Evolutionary conservation across 2,888 invertebrate genomes (phyloP), one percentile per base, ranked within the genome.

Genomic region (Tetragonisca angustula): DNA sequence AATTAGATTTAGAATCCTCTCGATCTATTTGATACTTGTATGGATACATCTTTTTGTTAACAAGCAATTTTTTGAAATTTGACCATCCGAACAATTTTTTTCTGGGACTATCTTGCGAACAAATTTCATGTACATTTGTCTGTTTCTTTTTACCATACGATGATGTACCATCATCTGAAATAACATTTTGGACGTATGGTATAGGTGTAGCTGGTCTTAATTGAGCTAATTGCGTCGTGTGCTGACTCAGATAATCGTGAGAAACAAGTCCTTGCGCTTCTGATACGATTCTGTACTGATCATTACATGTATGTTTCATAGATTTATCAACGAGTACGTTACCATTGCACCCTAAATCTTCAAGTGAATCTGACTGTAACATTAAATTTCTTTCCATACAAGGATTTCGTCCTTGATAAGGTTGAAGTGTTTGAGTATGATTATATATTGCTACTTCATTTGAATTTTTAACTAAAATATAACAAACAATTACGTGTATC

Each of bases 381-480:
- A 96, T 96, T 88, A 96, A 94, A 94, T 98, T 98, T 17, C 97
- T 95, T 92, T 97, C 97, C 92, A 97, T 95, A 86, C 98, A 98
- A 1, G 96, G 96, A 95, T 98, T 98, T 50, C 97, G 95, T 1
- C 98, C 98, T 93, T 98, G 97, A 94, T 98, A 97, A 0, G 98
- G 97, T 92, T 97, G 98, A 67, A 98, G 94, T 56, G 97, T 83
- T 69, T 89, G 92, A 21, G 89, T 86, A 68, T 90, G 91, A 62
- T 92, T 91, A 86, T 90, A 91, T 69, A 90, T 84, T 4, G 94
- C 95, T 73, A 95, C 92, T 90, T 96, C 95, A 86, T 96, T 95
- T 2, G 95, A 95, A 91, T 96, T 96, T 93, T 96, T 96, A 89
- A 95, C 94, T 95, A 93, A 21, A 91, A 91, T 32, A 81, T 52